Conservation (phyloP, 2,888 invertebrate genomes). For the Limnephilus rhombicus region DNA sequence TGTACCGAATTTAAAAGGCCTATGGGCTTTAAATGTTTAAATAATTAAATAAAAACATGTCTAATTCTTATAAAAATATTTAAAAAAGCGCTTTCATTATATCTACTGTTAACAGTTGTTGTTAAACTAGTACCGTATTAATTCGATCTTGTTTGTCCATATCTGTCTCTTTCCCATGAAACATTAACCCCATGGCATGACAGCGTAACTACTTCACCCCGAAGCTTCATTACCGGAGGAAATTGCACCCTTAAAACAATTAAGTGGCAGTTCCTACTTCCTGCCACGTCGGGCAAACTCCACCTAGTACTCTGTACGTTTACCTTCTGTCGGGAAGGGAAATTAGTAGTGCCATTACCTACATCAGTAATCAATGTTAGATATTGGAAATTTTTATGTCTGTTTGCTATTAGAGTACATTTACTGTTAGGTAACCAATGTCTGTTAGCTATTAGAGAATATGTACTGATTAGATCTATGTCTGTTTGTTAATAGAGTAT, state of each 20-base stretch:
- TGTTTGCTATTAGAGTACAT: not conserved
- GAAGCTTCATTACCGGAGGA: constrained; percentile 17
- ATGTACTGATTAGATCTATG: too few relatives aligned
- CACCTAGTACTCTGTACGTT: not conserved
- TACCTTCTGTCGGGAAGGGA: not conserved
- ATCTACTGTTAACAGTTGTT: too few relatives aligned
- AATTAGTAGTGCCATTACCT: not conserved
- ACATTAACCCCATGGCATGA: not conserved
- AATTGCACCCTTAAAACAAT: constrained; percentile 36
- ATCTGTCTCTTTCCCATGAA: not conserved
- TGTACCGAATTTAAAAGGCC: too few relatives aligned
- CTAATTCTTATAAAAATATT: too few relatives aligned
- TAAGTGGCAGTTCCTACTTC: constrained; percentile 32
- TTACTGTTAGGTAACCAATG: not conserved
- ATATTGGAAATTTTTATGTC: too few relatives aligned
- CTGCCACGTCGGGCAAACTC: not conserved
- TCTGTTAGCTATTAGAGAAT: too few relatives aligned
- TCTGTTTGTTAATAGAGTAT: too few relatives aligned
- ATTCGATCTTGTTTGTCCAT: not conserved
- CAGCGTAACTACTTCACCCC: not conserved
- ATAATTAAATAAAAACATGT: too few relatives aligned
- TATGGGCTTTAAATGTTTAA: too few relatives aligned
- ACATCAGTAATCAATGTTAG: too few relatives aligned
- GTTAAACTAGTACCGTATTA: not conserved
- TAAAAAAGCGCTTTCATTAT: too few relatives aligned